Base-by-base conservation (phyloP, 1,140 invertebrate genomes). In the Heliconius hewitsoni region DNA sequence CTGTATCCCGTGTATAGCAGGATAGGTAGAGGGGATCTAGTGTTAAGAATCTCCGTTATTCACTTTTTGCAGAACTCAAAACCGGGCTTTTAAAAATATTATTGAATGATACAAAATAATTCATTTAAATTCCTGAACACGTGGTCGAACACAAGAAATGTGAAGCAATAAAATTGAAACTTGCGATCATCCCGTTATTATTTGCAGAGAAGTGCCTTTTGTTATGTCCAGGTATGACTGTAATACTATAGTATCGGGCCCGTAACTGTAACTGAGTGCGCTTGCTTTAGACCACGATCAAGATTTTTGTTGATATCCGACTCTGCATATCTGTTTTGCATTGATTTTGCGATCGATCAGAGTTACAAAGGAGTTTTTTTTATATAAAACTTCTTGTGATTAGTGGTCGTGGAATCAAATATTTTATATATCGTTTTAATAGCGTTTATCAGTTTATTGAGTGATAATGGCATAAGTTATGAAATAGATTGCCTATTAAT, bases 181-280 rank as follows among this genome's bases (percentile, higher is more conserved):
- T n/a, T 73, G 60, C 74, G 46, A 60, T 71, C 23, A 57, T 73
- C 52, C 71, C 77, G 77, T 73, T 55, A 71, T 74, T 74, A 79
- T 79, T 75, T 74, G 78, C 73, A 16, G 42, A 71, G 78, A 79
- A 79, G 71, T 79, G 72, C 78, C 73, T 74, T 79, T 79, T 79
- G 78, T 79, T 79, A 39, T 79, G 66, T 74, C 73, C 78, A n/a
- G 66, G 66, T 79, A 75, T 79, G 78, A 73, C 71, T 39, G 66
- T 79, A 75, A 71, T 74, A 16, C 74, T 66, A 75, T 75, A 73
- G 74, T 46, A 79, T 73, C 27, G 70, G 37, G n/a, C 71, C 19
- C 30, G 70, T 79, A 79, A 79, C 78, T 75, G 78, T 79, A 79
- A 75, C 73, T 74, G 74, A 76, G 55, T 76, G 74, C 74, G n/a